phyloP scores from a whole-genome alignment of 2,888 invertebrate species.

The Acronicta leporina region DNA sequence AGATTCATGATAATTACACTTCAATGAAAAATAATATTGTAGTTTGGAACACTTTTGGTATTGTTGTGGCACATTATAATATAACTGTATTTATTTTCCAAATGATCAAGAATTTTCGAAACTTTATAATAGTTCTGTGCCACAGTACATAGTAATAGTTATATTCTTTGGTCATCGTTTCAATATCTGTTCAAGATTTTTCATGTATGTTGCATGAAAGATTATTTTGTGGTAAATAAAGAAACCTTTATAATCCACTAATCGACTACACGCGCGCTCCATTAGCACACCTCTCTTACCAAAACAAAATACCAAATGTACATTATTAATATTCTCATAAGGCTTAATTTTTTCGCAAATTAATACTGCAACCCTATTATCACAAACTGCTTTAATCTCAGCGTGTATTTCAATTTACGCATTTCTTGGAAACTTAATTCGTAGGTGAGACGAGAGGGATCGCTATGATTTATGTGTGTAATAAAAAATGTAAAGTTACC shows the following conservation, averaged over 20 bases:
- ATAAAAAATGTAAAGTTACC: slow-evolving; percentile 50
- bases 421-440: slow-evolving; percentile 67
- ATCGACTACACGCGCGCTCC: slow-evolving; percentile 27
- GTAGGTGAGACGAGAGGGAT: slow-evolving; percentile 63
- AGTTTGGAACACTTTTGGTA: slow-evolving; percentile 20
- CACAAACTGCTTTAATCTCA: slow-evolving; percentile 63
- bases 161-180: too few species aligned
- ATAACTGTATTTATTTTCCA: slow-evolving; percentile 26
- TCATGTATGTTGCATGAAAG: too few species aligned
- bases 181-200: too few species aligned
- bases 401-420: slow-evolving; percentile 72
- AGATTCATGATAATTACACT: slow-evolving; percentile 56
- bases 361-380: slow-evolving; percentile 66
- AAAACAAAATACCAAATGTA: slow-evolving; percentile 10
- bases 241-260: slow-evolving; percentile 1
- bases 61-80: slow-evolving; percentile 12
- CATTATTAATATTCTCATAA: slow-evolving; percentile 47
- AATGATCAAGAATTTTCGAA: background rate
- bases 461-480: slow-evolving; percentile 64
- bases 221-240: background rate
- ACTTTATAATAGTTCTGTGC: too few species aligned
- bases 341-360: slow-evolving; percentile 71
- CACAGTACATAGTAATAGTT: too few species aligned
- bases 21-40: slow-evolving; percentile 19
- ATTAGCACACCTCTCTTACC: slow-evolving; percentile 11